Evolutionary conservation across 2,888 invertebrate species (phyloP).

Genomic region (Aleiodes testaceus): DNA sequence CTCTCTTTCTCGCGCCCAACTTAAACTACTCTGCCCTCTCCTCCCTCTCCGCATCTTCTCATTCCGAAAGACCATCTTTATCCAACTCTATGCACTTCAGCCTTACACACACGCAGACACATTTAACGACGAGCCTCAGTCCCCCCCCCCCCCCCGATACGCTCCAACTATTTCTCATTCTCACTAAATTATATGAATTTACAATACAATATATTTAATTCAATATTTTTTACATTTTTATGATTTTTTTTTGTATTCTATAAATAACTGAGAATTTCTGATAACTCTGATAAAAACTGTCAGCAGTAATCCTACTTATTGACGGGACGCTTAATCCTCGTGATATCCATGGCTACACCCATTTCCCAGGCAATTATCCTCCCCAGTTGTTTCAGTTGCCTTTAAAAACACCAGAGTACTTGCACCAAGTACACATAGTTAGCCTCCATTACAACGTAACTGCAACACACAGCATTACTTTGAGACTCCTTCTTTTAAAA

Average conservation of each 20-base stretch:
- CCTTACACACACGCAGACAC: conserved; percentile 5
- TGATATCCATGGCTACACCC: conserved; percentile 12
- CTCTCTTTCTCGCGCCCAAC: conserved; percentile 38
- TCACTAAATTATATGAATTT: conserved; percentile 32
- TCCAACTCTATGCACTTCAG: conserved; percentile 22
- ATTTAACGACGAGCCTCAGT: conserved; percentile 46
- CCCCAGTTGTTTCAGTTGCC: background rate
- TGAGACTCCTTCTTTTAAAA: background rate
- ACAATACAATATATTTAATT: too few species aligned
- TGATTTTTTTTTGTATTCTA: too few species aligned
- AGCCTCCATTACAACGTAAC: conserved; percentile 23
- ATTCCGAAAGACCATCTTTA: conserved; percentile 30
- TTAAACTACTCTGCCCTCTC: conserved; percentile 12
- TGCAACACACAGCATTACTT: conserved; percentile 27
- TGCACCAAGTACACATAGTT: conserved; percentile 40
- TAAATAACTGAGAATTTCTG: too few species aligned
- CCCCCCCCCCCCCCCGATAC: too few species aligned
- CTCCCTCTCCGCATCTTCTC: conserved; percentile 38
- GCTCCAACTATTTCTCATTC: conserved; percentile 46
- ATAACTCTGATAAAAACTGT: too few species aligned
- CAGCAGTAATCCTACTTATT: too few species aligned
- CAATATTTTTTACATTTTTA: too few species aligned
- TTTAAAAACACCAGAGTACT: conserved; percentile 50
- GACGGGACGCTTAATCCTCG: background rate
- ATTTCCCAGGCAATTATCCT: conserved; percentile 53